These are phyloP conservation scores for Chelon labrosus DNA, from an alignment of 2,797 vertebrate species.

Conservation along the genomic window DNA sequence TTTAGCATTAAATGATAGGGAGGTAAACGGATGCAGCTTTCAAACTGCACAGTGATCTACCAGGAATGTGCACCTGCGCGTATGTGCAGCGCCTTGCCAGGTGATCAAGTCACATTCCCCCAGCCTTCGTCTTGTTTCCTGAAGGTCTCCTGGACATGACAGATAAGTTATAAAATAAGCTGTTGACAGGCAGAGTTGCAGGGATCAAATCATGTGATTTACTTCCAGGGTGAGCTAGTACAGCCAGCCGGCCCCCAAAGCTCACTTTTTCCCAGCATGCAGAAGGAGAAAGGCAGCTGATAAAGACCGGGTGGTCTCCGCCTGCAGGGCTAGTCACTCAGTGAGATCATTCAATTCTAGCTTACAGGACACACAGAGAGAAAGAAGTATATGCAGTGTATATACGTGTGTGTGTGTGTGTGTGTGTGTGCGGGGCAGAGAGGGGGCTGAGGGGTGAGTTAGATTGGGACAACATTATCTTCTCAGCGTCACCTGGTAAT, in stretches of 20 bases:
- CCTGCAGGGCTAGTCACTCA: conserved; percentile 26
- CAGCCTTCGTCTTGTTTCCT: neutral
- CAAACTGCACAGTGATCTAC: too few species aligned
- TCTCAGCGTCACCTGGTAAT: conserved; percentile 82
- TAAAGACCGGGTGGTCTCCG: conserved; percentile 45
- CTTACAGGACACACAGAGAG: conserved; percentile 41
- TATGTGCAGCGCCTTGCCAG: too few species aligned
- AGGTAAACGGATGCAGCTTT: too few species aligned
- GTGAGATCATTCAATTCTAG: conserved; percentile 32
- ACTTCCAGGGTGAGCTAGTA: neutral
- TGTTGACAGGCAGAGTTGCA: conserved; percentile 1
- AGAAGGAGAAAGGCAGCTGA: conserved; percentile 35
- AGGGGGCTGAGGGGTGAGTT: conserved; percentile 37
- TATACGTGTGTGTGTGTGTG: conserved; percentile 28
- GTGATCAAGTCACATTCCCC: neutral
- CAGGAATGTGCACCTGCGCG: too few species aligned
- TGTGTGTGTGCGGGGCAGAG: conserved; percentile 13
- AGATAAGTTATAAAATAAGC: conserved; percentile 22
- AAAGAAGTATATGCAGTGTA: neutral
- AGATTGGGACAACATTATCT: conserved; percentile 83
- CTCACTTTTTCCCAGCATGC: conserved; percentile 33
- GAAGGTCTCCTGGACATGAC: conserved; percentile 7
- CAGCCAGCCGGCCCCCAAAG: conserved; percentile 14
- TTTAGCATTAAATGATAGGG: too few species aligned
- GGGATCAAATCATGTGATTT: conserved; percentile 29